These are phyloP conservation scores for Tanytarsus gracilentus DNA, from an alignment of 2,888 invertebrate genomes.

Conservation along the genomic window DNA sequence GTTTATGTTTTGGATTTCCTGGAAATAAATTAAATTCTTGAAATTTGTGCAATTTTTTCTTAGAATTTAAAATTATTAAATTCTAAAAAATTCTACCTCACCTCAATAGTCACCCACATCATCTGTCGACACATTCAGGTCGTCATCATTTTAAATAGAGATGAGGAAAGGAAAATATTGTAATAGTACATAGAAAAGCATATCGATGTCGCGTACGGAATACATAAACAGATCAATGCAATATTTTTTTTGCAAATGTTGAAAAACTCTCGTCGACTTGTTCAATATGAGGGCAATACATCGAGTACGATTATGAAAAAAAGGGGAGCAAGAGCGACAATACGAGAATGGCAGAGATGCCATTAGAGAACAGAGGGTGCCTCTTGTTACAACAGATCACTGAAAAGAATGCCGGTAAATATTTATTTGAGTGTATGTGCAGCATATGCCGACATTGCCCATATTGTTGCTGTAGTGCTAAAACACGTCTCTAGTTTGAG, in stretches of 20 bases:
- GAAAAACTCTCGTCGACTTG: too few species aligned
- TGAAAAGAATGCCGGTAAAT: constrained; percentile 22
- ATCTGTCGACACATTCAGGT: too few species aligned
- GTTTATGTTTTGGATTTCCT: too few species aligned
- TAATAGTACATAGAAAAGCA: constrained; percentile 1
- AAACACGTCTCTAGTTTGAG: constrained; percentile 16
- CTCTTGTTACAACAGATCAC: too few species aligned
- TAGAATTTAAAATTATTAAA: too few species aligned
- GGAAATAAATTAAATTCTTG: too few species aligned
- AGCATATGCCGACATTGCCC: too few species aligned
- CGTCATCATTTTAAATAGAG: too few species aligned
- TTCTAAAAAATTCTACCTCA: too few species aligned
- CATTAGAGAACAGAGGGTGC: neutral
- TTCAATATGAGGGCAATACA: too few species aligned
- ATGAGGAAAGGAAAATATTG: neutral
- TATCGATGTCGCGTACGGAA: neutral
- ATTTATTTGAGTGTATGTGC: constrained; percentile 17
- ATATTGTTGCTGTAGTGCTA: constrained; percentile 7
- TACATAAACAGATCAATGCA: constrained; percentile 17
- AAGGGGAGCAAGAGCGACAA: neutral
- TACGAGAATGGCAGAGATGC: neutral
- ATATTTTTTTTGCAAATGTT: neutral
- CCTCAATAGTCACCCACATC: too few species aligned
- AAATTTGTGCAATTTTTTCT: too few species aligned
- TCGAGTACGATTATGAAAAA: neutral